These are phyloP conservation scores for Oplegnathus fasciatus DNA, from an alignment of 2,113 vertebrate genomes.

Conservation along the genomic window DNA sequence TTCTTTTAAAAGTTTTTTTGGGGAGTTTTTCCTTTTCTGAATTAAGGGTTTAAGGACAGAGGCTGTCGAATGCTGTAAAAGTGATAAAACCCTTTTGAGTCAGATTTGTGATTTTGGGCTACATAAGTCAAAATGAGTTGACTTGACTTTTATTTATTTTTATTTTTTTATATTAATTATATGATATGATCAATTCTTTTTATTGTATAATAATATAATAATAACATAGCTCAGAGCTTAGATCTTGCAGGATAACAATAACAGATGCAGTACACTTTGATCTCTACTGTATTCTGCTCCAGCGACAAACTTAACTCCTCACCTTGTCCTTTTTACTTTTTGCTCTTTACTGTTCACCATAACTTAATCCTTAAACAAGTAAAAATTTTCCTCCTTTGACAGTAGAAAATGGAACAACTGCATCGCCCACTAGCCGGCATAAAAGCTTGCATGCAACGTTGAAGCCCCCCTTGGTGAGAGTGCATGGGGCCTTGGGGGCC, in stretches of 20 bases:
- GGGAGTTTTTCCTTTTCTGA: background rate
- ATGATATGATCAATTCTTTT: no score
- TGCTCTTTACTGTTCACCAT: background rate
- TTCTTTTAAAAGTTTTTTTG: background rate
- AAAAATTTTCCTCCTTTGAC: background rate
- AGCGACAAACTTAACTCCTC: background rate
- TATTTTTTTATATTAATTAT: no score
- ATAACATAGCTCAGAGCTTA: background rate
- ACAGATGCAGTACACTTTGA: background rate
- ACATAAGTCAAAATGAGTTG: background rate
- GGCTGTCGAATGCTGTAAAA: no score
- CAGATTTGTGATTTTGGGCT: background rate
- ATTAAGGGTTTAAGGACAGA: background rate
- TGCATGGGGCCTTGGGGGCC: slow-evolving; percentile 49
- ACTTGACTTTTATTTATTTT: background rate
- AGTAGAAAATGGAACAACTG: slow-evolving; percentile 25
- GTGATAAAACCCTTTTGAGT: background rate
- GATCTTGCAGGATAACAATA: no score
- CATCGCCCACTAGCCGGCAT: slow-evolving; percentile 9
- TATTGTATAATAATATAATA: no score
- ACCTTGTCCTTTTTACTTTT: background rate
- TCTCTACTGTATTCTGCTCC: background rate
- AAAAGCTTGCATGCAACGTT: slow-evolving; percentile 32
- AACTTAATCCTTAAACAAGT: slow-evolving; percentile 11
- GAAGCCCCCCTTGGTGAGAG: slow-evolving; percentile 31